Conservation (phyloP, 2,113 vertebrate species). For the Lynx canadensis region DNA sequence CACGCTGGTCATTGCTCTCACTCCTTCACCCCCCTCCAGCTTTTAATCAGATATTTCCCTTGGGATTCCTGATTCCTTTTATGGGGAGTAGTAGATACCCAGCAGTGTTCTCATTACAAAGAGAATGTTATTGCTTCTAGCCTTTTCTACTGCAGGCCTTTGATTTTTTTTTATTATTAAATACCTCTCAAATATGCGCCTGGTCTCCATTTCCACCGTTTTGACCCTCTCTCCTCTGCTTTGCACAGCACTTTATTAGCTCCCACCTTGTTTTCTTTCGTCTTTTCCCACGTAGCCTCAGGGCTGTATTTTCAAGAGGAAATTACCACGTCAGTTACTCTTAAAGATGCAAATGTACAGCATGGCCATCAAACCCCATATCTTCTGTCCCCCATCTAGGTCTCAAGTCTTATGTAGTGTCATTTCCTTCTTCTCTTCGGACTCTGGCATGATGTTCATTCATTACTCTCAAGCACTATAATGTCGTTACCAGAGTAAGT, state of each 20-base stretch:
- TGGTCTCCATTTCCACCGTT: neutral
- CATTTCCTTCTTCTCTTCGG: neutral
- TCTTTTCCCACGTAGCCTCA: neutral
- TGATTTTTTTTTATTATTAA: neutral
- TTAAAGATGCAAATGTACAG: neutral
- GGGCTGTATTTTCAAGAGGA: neutral
- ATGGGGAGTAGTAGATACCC: too few species aligned
- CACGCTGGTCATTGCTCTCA: neutral
- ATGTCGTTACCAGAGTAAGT: neutral
- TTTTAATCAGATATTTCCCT: neutral
- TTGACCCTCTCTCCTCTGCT: neutral
- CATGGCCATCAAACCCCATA: neutral
- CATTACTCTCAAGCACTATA: neutral
- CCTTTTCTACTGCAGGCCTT: too few species aligned
- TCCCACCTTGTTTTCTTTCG: neutral
- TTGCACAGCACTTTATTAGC: neutral
- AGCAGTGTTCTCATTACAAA: neutral
- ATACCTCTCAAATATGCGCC: neutral
- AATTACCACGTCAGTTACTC: neutral
- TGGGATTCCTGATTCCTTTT: neutral
- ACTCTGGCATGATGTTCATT: neutral
- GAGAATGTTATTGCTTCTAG: neutral
- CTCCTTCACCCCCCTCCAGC: neutral
- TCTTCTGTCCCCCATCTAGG: too few species aligned
- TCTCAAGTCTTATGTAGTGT: neutral